A percentile compares a stretch with the other conserved stretches of the same genome.
Evolutionary conservation across 92 coral and sea anemone genomes (phyloP).

Genomic region (Plumapathes pennacea): DNA sequence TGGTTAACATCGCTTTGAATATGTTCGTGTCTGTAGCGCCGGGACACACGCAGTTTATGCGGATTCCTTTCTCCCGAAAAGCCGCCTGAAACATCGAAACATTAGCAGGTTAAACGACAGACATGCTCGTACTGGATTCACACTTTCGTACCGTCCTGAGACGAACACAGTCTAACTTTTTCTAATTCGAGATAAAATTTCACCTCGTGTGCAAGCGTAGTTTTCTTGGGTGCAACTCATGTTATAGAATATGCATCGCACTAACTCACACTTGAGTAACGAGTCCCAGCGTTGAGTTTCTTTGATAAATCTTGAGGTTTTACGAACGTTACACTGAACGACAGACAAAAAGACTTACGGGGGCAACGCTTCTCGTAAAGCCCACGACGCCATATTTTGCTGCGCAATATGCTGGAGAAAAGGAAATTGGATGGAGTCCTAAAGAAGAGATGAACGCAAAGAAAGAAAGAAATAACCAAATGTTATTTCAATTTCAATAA

Average conservation of each 20-base stretch:
- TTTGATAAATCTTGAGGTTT: too few species aligned
- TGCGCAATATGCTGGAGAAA: conserved; percentile 90
- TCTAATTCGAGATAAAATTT: too few species aligned
- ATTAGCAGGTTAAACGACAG: background rate
- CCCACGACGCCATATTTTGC: conserved; percentile 92
- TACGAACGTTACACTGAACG: too few species aligned
- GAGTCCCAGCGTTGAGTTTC: too few species aligned
- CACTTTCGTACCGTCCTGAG: too few species aligned
- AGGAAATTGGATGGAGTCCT: conserved; percentile 86
- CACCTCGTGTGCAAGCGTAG: too few species aligned
- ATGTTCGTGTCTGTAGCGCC: conserved; percentile 78
- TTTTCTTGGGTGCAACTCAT: too few species aligned
- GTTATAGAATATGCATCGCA: too few species aligned
- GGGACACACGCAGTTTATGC: conserved; percentile 90
- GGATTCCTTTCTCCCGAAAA: conserved; percentile 68
- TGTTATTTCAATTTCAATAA: too few species aligned
- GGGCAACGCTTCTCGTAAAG: conserved; percentile 78
- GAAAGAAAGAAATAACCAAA: background rate
- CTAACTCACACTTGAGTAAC: too few species aligned
- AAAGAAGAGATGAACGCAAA: background rate
- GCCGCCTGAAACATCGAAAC: conserved; percentile 50
- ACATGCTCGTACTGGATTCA: too few species aligned
- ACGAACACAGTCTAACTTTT: too few species aligned
- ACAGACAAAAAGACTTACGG: background rate
- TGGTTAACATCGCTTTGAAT: conserved; percentile 33